Evolutionary conservation across 1,140 invertebrate genomes (phyloP).

Genomic region (Cephus cinctus): DNA sequence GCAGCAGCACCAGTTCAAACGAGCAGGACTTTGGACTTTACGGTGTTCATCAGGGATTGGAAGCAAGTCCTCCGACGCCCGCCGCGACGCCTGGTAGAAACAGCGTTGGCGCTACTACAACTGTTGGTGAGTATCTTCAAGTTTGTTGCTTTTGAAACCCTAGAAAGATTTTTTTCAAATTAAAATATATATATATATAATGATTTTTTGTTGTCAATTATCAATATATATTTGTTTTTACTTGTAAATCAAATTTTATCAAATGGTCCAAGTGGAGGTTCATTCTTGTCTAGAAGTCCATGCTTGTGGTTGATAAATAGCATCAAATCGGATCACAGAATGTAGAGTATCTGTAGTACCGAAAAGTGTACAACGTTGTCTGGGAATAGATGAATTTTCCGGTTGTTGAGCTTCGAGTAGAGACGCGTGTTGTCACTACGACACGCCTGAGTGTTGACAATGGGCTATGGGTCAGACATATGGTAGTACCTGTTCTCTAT

Average conservation of each 20-base stretch:
- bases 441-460: slow-evolving; percentile 39
- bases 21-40: slow-evolving; percentile 81
- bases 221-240: no score
- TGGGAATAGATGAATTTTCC: slow-evolving; percentile 51
- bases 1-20: slow-evolving; percentile 73
- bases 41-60: slow-evolving; percentile 50
- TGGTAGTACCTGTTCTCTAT: slow-evolving; percentile 53
- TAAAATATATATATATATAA: no score
- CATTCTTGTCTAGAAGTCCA: no score
- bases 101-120: slow-evolving; percentile 42
- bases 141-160: background rate
- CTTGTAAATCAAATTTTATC: no score
- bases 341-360: no score
- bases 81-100: slow-evolving; percentile 61
- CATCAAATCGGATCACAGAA: no score
- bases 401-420: slow-evolving; percentile 47
- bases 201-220: no score
- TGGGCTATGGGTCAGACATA: slow-evolving; percentile 40
- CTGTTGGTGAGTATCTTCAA: slow-evolving; percentile 38
- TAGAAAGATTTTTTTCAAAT: background rate
- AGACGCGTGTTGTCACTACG: slow-evolving; percentile 24
- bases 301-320: no score
- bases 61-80: slow-evolving; percentile 56
- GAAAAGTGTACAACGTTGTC: slow-evolving; percentile 36
- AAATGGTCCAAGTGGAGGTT: slow-evolving; percentile 8